Base-by-base conservation (phyloP, 2,797 vertebrate species). In the Oryzias dopingdopingensis region DNA sequence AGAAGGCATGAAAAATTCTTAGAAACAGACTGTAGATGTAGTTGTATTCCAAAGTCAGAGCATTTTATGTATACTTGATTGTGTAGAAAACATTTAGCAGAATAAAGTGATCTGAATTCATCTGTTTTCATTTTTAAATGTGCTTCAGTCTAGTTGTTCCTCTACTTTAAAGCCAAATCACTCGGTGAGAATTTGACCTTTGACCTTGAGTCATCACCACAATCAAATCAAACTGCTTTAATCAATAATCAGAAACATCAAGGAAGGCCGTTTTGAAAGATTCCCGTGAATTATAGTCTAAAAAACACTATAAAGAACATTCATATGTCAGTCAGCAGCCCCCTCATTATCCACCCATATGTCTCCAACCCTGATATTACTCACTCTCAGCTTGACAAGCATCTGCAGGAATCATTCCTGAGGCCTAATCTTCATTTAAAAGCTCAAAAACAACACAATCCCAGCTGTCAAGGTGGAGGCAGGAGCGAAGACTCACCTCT, bases 401-500 rank as follows among this genome's bases (percentile, higher is more conserved):
- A 67, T 71, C 81, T 71, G 49, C 52, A 44, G 74, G 74, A 72
- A 62, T 80, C 72, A 76, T 82, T 75, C 77, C 55, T 7, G 5
- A 44, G 62, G 32, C n/a, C 59, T 75, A 74, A 81, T 85, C 61
- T 76, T 68, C 52, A 60, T 65, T 75, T 58, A 49, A 59, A 70
- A 29, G 24, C 72, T 65, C 56, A 62, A 68, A 82, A 83, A 84
- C 67, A 75, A 79, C 60, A 74, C 79, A 74, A 71, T 79, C 60
- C 43, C 18, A 62, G 60, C 73, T 66, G 72, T 77, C 59, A 65
- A 62, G 55, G 65, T 79, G 70, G 52, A 72, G 54, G 57, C 58
- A 20, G 52, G 26, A 50, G 47, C 24, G 17, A 4, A 50, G 64
- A 79, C 87, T 92, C 79, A 96, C 94, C 93, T 95, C 93, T 29